Evolutionary conservation across 2,888 invertebrate species (phyloP), one percentile per base, ranked within the genome.

Genomic region (Amblyteles armatorius): DNA sequence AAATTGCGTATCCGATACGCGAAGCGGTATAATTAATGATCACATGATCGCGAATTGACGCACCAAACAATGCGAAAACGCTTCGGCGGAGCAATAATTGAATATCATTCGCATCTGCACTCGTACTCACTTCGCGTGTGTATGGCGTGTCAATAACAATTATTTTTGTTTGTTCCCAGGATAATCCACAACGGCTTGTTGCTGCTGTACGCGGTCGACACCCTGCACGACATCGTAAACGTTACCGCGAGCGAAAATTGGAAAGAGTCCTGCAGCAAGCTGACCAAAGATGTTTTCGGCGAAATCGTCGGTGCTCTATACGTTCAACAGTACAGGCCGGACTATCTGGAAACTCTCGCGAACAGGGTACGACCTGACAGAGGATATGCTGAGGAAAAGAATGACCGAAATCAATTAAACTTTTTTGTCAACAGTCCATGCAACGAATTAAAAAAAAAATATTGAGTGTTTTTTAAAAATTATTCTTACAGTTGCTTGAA

Each of bases 151-250:
- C 48, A 67, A 44, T 77, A 67, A 77, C 48, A 52, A 26, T 57
- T 57, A 57, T 13, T 57, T 78, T 76, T 72, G 16, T 0, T 89
- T 90, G 52, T 73, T 82, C 55, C 50, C 86, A 95, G 95, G 90
- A 92, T 94, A 83, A 92, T 95, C 79, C 94, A 94, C 91, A 95
- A 95, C 87, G 94, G 94, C 22, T 90, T 95, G 85, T 89, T 95
- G 82, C 91, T 95, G 71, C 90, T 95, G 68, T 95, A 94, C 89
- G 94, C 94, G 44, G 91, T 94, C 69, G 94, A 95, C 87, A 94
- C 94, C 72, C 91, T 94, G 52, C 92, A 94, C 86, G 94, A 94
- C 87, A 92, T 95, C 68, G 93, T 94, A 16, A 94, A 94, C 87
- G 92, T 93, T 72, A 94, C 94, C 52, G 92, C 92, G 22, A 91